A percentile compares a stretch with the other conserved stretches of the same genome.
Evolutionary conservation across 2,888 invertebrate genomes (phyloP).

Genomic region (Pediacus dermestoides): DNA sequence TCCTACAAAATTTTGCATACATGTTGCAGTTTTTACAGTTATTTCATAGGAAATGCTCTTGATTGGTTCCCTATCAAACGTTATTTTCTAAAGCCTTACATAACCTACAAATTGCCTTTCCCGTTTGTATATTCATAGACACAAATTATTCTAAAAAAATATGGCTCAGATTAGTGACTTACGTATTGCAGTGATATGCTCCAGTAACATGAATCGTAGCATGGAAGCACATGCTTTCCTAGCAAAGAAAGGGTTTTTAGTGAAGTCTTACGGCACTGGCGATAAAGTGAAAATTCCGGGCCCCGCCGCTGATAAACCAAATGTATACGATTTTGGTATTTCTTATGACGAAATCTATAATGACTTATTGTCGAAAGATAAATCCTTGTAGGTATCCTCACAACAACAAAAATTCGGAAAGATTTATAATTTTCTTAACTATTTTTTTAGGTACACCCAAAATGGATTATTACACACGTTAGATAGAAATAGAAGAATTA

Average conservation of each 20-base stretch:
- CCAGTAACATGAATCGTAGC: conserved; percentile 98
- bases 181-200: conserved; percentile 93
- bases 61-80: too few relatives aligned
- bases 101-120: too few relatives aligned
- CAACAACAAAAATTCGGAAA: background rate
- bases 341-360: conserved; percentile 95
- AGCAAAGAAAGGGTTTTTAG: conserved; percentile 94
- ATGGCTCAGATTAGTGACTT: conserved; percentile 51
- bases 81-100: too few relatives aligned
- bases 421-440: background rate
- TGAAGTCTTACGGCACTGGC: conserved; percentile 91
- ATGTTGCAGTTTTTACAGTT: too few relatives aligned
- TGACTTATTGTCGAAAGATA: conserved; percentile 86
- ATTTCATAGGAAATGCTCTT: too few relatives aligned
- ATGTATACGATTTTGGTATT: conserved; percentile 94
- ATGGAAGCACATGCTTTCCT: conserved; percentile 99
- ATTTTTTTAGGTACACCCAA: conserved; percentile 68
- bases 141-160: too few relatives aligned
- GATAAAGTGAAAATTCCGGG: conserved; percentile 97
- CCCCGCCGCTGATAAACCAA: conserved; percentile 87
- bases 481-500: conserved; percentile 94
- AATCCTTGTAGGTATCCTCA: conserved; percentile 68
- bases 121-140: too few relatives aligned
- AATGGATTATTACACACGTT: conserved; percentile 98
- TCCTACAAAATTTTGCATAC: too few relatives aligned